These are phyloP conservation scores for Acrossocheilus fasciatus DNA, from an alignment of 2,797 vertebrate species.

Conservation along the genomic window DNA sequence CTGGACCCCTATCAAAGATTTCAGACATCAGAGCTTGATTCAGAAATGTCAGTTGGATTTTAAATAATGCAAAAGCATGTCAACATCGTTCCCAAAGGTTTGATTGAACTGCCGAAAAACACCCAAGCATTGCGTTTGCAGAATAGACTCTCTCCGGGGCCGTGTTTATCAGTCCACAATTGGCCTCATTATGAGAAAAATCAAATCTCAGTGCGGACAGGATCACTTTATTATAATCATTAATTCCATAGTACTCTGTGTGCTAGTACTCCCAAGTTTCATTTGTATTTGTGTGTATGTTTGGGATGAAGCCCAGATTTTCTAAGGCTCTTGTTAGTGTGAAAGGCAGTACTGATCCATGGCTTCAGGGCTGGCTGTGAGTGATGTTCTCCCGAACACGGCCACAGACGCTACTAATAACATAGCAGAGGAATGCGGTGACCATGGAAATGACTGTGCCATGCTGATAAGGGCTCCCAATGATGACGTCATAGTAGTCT, in stretches of 20 bases:
- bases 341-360: constrained; percentile 56
- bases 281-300: constrained; percentile 45
- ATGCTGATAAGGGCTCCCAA: constrained; percentile 60
- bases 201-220: constrained; percentile 30
- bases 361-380: constrained; percentile 42
- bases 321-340: constrained; percentile 44
- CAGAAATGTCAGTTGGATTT: constrained; percentile 42
- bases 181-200: constrained; percentile 47
- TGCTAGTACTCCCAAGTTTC: constrained; percentile 23
- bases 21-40: constrained; percentile 36
- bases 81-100: constrained; percentile 35
- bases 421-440: constrained; percentile 29
- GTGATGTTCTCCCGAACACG: constrained; percentile 62
- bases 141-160: constrained; percentile 33
- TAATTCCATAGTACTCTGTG: constrained; percentile 40
- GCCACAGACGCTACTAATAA: constrained; percentile 62
- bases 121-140: constrained; percentile 5
- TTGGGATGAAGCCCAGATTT: constrained; percentile 45
- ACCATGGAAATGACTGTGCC: constrained; percentile 61
- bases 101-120: constrained; percentile 17
- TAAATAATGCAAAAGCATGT: constrained; percentile 49
- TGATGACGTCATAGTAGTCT: constrained; percentile 70
- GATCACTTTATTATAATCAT: constrained; percentile 47
- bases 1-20: constrained; percentile 25
- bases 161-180: constrained; percentile 43